phyloP scores from a whole-genome alignment of 2,113 vertebrate genomes.

The Felis chaus region DNA sequence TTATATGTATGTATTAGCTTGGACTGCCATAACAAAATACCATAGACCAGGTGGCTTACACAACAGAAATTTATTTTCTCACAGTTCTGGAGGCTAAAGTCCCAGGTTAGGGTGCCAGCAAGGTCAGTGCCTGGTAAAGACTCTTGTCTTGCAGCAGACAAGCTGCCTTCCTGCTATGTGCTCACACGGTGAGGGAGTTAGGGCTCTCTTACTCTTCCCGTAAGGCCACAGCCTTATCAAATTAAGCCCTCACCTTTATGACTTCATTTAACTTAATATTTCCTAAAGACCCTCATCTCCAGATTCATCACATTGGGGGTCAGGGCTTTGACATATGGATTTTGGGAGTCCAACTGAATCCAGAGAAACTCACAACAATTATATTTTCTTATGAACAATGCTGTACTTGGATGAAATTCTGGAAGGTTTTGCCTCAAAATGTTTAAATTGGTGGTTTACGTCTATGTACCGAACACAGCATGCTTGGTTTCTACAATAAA shows the following conservation, averaged over 20 bases:
- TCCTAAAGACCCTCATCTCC: not conserved
- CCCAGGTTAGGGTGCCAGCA: not conserved
- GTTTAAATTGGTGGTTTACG: not conserved
- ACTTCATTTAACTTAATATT: not conserved
- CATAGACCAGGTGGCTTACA: not conserved
- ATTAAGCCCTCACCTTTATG: not conserved
- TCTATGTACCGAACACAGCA: not conserved
- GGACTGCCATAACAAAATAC: not conserved
- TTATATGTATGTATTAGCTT: not conserved
- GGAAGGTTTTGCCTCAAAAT: not conserved
- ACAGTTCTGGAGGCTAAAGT: not conserved
- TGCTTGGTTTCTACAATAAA: not conserved
- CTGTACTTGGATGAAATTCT: not conserved
- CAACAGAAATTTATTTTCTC: conserved; percentile 3
- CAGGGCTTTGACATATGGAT: not conserved
- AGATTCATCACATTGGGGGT: not conserved
- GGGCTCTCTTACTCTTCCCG: not conserved
- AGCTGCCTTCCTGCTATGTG: not conserved
- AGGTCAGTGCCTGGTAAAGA: not conserved
- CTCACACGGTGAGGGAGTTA: not conserved
- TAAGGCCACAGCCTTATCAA: not conserved
- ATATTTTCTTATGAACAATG: not conserved
- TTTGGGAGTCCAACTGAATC: not conserved
- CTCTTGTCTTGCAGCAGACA: not conserved
- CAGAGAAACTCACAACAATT: not conserved